A percentile compares a stretch with the other conserved stretches of the same genome.
These are phyloP conservation scores for Nipponacmea schrenckii DNA, from an alignment of 2,888 invertebrate genomes.

Conservation along the genomic window DNA sequence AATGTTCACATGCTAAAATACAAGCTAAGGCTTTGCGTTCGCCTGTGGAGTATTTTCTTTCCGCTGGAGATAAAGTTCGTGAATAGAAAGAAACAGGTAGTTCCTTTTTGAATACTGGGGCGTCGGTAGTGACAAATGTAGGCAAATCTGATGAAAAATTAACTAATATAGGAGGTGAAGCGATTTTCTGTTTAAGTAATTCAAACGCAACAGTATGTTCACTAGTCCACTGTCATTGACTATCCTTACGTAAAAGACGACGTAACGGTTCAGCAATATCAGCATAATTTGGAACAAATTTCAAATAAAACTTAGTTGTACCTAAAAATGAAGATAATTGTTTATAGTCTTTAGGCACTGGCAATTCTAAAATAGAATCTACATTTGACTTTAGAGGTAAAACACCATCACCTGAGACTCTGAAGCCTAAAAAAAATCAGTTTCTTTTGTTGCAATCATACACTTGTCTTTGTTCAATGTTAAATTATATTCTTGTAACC, in stretches of 20 bases:
- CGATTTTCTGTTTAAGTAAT: no score
- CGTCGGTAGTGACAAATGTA: slow-evolving; percentile 2
- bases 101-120: not conserved
- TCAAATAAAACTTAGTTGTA: slow-evolving; percentile 12
- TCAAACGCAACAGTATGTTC: no score
- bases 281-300: slow-evolving; percentile 6
- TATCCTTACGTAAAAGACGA: not conserved
- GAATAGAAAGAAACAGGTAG: slow-evolving; percentile 4
- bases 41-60: slow-evolving; percentile 5
- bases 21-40: slow-evolving; percentile 12
- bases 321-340: not conserved
- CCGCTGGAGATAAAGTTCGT: not conserved
- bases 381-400: no score
- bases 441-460: not conserved
- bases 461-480: not conserved
- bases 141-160: not conserved
- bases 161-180: no score
- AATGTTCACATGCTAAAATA: slow-evolving; percentile 7
- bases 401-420: no score
- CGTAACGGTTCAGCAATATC: slow-evolving; percentile 12
- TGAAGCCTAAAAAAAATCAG: no score
- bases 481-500: not conserved
- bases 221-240: no score
- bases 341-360: not conserved
- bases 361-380: not conserved